Evolutionary conservation across 2,888 invertebrate genomes (phyloP), one percentile per base, ranked within the genome.

Genomic region (Phalera bucephala): DNA sequence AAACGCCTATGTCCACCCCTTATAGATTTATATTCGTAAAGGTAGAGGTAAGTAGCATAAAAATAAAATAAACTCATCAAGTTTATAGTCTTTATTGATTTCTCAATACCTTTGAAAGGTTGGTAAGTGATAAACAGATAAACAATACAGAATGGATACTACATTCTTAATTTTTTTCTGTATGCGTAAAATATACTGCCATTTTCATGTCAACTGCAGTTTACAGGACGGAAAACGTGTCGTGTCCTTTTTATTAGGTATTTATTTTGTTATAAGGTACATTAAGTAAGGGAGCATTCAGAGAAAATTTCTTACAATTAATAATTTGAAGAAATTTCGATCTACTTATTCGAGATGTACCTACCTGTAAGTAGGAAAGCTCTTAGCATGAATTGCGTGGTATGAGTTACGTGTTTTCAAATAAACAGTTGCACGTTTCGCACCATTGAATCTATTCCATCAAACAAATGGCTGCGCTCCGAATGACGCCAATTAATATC

Each of bases 41-140:
- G n/a, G n/a, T n/a, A n/a, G n/a, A n/a, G n/a, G n/a, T n/a, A n/a
- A 17, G 12, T 20, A 27, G 17, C 26, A 26, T 4, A 36, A n/a
- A 45, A 56, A 52, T 44, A 39, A 54, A 56, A 45, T 5, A 2
- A 11, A 27, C 14, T 19, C 30, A 25, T 31, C 17, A 15, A 17
- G 2, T 27, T 21, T 39, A 36, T 48, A 37, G 52, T 58, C 61
- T 82, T 84, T 84, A 80, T 84, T 83, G 74, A 77, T 79, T 80
- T 75, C 64, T 74, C 69, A 77, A 82, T 80, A 88, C 86, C 87
- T 86, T 86, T 84, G 81, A 64, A 86, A 86, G 84, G 85, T 80
- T 77, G 60, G 62, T 67, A 71, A 71, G 65, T 73, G 64, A 60
- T 63, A 72, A 80, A 80, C 78, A 56, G 69, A 65, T 74, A 76